Base-by-base conservation (phyloP, 92 coral and sea anemone species). In the Epizoanthus ramosus region DNA sequence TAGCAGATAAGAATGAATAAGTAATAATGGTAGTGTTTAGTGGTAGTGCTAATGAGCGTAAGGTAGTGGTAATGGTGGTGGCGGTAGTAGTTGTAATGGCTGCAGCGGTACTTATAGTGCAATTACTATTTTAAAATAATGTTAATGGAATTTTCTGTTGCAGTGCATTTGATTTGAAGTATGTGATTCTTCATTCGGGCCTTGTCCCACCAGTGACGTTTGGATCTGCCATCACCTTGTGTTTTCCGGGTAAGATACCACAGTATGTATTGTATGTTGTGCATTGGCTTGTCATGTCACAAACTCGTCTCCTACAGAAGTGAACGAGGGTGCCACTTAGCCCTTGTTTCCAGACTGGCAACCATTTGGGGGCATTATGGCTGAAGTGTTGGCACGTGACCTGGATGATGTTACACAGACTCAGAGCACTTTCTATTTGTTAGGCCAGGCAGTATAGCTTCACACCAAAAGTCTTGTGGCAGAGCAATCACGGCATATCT, bases 161-260 rank as follows among this genome's bases (percentile, higher is more conserved):
- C 86, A 97, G 99, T 84, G 99, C 99, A 41, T 97, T 97, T 64
- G 99, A 97, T 65, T 90, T 97, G 58, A 91, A 89, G 84, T 97
- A 86, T 71, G 86, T 91, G 59, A 85, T 97, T 79, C 89, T 97
- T 15, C 99, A 92, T 73, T 83, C 93, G 58, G 99, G 99, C 21
- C 91, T 97, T 43, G 73, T 84, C 12, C 93, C 94, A 5, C 99
- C 99, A 8, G 68, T 93, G 18, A 92, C 91, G 76, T 93, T 93
- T 67, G 95, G 94, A 28, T 89, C 86, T 24, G 95, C 94, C n/a
- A 76, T 92, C 19, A 77, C 85, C 85, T 69, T 89, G 70, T 90
- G 94, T 80, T 94, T 88, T 21, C 98, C 98, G 80, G 96, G 99
- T 97, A 63, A 53, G 86, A 60, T 75, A 18, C 23, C 16, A 14